Evolutionary conservation across 92 coral and sea anemone species (phyloP).

Genomic region (Parazoanthus atlanticus): DNA sequence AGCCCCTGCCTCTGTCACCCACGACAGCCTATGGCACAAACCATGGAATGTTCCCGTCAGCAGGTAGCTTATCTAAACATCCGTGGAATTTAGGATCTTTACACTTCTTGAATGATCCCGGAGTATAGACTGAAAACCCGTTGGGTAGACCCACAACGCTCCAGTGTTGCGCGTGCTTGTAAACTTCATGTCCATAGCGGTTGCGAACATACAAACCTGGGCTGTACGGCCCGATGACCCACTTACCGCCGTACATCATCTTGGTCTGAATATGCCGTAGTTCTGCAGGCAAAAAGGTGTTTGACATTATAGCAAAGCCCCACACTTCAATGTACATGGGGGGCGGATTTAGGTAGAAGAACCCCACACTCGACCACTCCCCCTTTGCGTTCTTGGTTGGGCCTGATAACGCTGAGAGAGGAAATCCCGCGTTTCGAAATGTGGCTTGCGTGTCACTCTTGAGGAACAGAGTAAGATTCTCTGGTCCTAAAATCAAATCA

Average conservation of each 20-base stretch:
- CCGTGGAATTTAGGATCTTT: slow-evolving; percentile 36
- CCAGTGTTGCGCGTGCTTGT: slow-evolving; percentile 36
- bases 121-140: slow-evolving; percentile 14
- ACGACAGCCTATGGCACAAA: slow-evolving; percentile 14
- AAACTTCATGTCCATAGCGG: slow-evolving; percentile 35
- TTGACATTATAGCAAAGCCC: slow-evolving; percentile 29
- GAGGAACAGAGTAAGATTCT: not conserved
- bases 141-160: not conserved
- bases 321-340: slow-evolving; percentile 38
- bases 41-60: slow-evolving; percentile 41
- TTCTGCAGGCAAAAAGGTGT: not conserved
- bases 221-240: slow-evolving; percentile 27
- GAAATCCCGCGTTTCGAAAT: slow-evolving; percentile 13
- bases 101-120: slow-evolving; percentile 38
- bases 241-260: slow-evolving; percentile 27
- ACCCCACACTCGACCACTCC: not conserved
- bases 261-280: slow-evolving; percentile 16
- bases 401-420: not conserved
- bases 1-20: too few relatives aligned
- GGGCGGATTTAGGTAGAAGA: not conserved
- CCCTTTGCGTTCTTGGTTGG: slow-evolving; percentile 3
- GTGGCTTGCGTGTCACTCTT: slow-evolving; percentile 5
- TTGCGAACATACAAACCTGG: slow-evolving; percentile 33
- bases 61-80: slow-evolving; percentile 36
- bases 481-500: slow-evolving; percentile 17